phyloP scores from a whole-genome alignment of 1,140 invertebrate species.

The Hesperophylax magnus region DNA sequence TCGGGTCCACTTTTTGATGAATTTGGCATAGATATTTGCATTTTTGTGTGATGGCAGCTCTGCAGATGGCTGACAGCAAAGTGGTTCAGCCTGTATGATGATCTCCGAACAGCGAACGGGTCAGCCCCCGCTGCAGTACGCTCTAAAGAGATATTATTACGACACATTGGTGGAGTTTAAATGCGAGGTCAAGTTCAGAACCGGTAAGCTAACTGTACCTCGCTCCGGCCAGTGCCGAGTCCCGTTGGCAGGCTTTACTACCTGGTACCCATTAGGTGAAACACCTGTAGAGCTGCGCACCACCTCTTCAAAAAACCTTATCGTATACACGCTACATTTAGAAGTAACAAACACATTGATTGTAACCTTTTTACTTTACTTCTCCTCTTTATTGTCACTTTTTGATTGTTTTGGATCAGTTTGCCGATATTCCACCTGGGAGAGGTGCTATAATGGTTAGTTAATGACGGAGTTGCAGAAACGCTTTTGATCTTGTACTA shows the following conservation, averaged over 20 bases:
- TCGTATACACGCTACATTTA: background rate
- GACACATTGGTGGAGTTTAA: slow-evolving; percentile 38
- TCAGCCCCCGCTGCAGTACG: background rate
- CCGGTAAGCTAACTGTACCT: slow-evolving; percentile 37
- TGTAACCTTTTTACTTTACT: background rate
- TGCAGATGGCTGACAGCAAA: background rate
- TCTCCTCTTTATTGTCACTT: background rate
- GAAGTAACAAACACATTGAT: too few relatives aligned
- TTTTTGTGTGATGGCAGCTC: too few relatives aligned
- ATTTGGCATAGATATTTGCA: too few relatives aligned
- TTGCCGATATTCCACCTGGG: slow-evolving; percentile 14
- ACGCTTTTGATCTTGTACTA: background rate
- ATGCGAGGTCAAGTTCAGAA: slow-evolving; percentile 32
- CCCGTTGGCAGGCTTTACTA: background rate
- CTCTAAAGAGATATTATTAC: slow-evolving; percentile 29
- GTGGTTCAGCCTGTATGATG: background rate
- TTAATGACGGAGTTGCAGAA: slow-evolving; percentile 1
- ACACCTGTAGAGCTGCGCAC: background rate
- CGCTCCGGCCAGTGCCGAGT: slow-evolving; percentile 11
- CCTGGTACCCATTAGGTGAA: background rate
- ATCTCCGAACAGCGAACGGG: background rate
- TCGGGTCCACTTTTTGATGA: too few relatives aligned
- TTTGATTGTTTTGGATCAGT: background rate
- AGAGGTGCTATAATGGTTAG: slow-evolving; percentile 25
- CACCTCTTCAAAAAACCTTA: background rate